Conservation (phyloP, 2,888 invertebrate genomes). For the Melangyna quadrimaculata region DNA sequence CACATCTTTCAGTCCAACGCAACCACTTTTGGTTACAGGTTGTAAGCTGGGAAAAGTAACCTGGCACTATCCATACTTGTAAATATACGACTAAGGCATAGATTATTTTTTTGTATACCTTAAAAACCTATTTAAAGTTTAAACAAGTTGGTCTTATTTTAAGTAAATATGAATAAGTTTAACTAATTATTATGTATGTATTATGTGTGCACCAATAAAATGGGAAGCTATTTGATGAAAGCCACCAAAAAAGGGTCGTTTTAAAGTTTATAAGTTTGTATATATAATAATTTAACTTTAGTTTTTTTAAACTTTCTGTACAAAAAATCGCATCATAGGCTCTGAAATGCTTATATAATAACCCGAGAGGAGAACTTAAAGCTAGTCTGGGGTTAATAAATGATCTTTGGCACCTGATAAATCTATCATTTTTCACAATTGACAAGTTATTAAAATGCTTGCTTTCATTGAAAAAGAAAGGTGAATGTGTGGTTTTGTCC, state of each 20-base stretch:
- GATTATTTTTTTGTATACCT: neutral
- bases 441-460: no score
- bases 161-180: neutral
- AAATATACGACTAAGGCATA: conserved; percentile 30
- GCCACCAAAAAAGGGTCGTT: neutral
- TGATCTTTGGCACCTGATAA: no score
- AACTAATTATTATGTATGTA: neutral
- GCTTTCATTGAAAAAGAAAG: no score
- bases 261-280: neutral
- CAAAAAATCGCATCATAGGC: no score
- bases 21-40: conserved; percentile 93
- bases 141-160: neutral
- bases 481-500: no score
- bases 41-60: conserved; percentile 93
- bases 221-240: neutral
- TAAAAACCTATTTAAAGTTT: neutral
- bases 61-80: conserved; percentile 90
- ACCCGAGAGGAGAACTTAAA: no score
- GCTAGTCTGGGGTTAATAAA: no score
- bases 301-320: no score
- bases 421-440: no score
- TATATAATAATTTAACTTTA: neutral
- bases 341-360: no score
- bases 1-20: conserved; percentile 93
- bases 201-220: neutral